Conservation (phyloP, 2,797 vertebrate species). For the Sebastes goodei region DNA sequence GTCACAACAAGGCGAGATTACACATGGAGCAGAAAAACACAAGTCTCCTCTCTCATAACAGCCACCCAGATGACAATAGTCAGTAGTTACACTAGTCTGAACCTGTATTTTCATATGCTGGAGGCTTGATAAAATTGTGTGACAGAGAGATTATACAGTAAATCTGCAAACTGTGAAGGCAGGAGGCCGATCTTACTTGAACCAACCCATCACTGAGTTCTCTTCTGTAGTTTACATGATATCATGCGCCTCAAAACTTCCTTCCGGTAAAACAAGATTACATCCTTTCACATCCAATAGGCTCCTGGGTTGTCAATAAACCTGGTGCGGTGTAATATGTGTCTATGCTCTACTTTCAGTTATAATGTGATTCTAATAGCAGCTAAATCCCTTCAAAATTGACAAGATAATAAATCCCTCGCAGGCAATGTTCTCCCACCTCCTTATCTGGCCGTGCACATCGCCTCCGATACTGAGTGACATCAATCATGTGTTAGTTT, state of each 20-base stretch:
- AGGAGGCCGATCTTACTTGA: background rate
- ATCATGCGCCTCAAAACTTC: conserved; percentile 7
- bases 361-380: conserved; percentile 30
- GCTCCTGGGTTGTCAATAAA: conserved; percentile 25
- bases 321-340: background rate
- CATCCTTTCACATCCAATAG: background rate
- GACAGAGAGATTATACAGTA: conserved; percentile 9
- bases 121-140: conserved; percentile 16
- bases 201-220: background rate
- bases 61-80: conserved; percentile 15
- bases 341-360: background rate
- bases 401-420: conserved; percentile 49
- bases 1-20: conserved; percentile 31
- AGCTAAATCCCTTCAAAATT: conserved; percentile 32
- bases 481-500: conserved; percentile 26
- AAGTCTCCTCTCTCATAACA: conserved; percentile 10
- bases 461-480: conserved; percentile 21
- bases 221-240: conserved; percentile 16
- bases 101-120: conserved; percentile 33
- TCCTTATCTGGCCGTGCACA: conserved; percentile 13
- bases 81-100: conserved; percentile 26
- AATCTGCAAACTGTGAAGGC: background rate
- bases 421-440: conserved; percentile 5
- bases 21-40: conserved; percentile 4
- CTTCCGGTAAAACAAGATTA: conserved; percentile 14